phyloP scores from a whole-genome alignment of 2,888 invertebrate genomes.

The Melipona bicolor region DNA sequence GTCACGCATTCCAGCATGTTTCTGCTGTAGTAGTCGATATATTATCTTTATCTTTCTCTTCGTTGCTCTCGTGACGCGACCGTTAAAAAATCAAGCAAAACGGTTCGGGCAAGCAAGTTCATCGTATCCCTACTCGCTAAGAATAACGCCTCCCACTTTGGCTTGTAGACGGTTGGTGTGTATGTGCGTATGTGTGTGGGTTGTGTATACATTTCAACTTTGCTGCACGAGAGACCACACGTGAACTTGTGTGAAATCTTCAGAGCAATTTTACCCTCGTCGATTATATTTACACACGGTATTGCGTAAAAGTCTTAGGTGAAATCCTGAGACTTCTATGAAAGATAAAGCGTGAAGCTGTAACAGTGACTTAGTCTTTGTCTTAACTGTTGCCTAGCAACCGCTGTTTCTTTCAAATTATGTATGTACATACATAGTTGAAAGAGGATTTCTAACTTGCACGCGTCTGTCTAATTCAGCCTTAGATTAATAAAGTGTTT shows the following conservation, averaged over 20 bases:
- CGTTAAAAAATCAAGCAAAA: slow-evolving; percentile 78
- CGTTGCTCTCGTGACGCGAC: slow-evolving; percentile 65
- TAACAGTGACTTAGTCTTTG: not conserved
- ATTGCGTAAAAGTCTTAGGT: not conserved
- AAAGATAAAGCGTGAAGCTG: not conserved
- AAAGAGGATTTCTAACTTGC: not conserved
- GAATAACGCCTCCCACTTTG: slow-evolving; percentile 67
- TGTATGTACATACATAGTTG: not conserved
- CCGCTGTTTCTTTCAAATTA: not conserved
- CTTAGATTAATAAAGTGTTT: no score
- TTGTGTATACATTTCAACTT: slow-evolving; percentile 8
- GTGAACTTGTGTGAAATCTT: not conserved
- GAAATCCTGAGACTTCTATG: not conserved
- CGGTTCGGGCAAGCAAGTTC: slow-evolving; percentile 47
- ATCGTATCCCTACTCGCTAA: slow-evolving; percentile 46
- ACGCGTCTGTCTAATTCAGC: no score
- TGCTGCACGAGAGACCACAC: slow-evolving; percentile 34
- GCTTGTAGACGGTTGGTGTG: slow-evolving; percentile 33
- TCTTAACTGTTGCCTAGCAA: not conserved
- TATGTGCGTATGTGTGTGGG: not conserved
- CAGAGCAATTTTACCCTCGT: not conserved
- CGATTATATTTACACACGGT: not conserved
- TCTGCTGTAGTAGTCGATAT: not conserved
- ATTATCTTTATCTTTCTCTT: slow-evolving; percentile 42
- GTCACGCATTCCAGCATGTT: slow-evolving; percentile 1